These are phyloP conservation scores for Lordiphosa clarofinis DNA, from an alignment of 1,140 invertebrate species.

Conservation along the genomic window DNA sequence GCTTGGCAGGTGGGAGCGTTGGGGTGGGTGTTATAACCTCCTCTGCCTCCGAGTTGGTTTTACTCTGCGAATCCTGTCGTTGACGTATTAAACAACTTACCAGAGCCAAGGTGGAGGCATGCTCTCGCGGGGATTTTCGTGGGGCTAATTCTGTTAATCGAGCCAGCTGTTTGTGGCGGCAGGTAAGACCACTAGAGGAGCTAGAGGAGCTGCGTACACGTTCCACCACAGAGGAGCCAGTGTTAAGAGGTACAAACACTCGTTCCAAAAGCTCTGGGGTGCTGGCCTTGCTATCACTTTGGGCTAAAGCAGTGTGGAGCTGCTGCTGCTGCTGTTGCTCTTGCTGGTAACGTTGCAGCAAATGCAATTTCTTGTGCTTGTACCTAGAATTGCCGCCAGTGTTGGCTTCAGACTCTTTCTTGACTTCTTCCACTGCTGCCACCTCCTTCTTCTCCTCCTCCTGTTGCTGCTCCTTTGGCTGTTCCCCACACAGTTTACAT, in stretches of 20 bases:
- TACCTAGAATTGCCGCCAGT: conserved; percentile 20
- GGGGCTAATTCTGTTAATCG: conserved; percentile 83
- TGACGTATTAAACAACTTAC: conserved; percentile 85
- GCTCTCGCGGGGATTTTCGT: conserved; percentile 90
- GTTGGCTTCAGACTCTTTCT: conserved; percentile 22
- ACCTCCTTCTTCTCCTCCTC: conserved; percentile 14
- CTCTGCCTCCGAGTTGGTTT: conserved; percentile 69
- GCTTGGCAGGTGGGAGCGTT: conserved; percentile 3
- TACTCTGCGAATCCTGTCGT: conserved; percentile 79
- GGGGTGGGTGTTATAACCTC: conserved; percentile 24
- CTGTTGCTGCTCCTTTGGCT: not conserved
- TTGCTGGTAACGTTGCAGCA: conserved; percentile 69
- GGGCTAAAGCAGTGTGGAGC: too few relatives aligned
- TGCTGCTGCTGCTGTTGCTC: conserved; percentile 56
- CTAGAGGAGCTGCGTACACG: conserved; percentile 56
- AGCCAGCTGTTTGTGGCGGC: conserved; percentile 71
- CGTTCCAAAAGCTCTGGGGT: conserved; percentile 62
- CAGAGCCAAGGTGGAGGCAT: conserved; percentile 90
- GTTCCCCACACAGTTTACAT: conserved; percentile 64
- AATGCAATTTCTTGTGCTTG: conserved; percentile 70
- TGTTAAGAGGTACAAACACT: conserved; percentile 43
- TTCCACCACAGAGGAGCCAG: conserved; percentile 43
- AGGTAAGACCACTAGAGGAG: conserved; percentile 48
- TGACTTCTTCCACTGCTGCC: conserved; percentile 6
- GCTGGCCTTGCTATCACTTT: conserved; percentile 76